These are phyloP conservation scores for chimpanzee (Pan troglodytes) DNA, from an alignment of 2,113 vertebrate species.

Conservation along the genomic window NHGRI_mPanTro3-v2.1_pri NC_072421.2:26083001-26083500, in stretches of 20 bases:
- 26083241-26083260: constrained; percentile 22
- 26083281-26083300: constrained; percentile 34
- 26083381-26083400: neutral
- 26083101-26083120: constrained; percentile 38
- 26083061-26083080: constrained; percentile 65
- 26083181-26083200: constrained; percentile 18
- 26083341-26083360: neutral
- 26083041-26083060: constrained; percentile 23
- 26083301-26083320: constrained; percentile 9
- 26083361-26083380: neutral
- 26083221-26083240: constrained; percentile 1
- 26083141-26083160: constrained; percentile 41
- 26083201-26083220: constrained; percentile 23
- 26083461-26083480: neutral
- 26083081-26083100: constrained; percentile 60
- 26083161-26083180: constrained; percentile 19
- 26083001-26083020: constrained; percentile 1
- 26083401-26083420: neutral
- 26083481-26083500: neutral
- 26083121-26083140: constrained; percentile 64
- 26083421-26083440: neutral
- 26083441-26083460: neutral
- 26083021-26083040: neutral
- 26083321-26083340: neutral
- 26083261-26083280: constrained; percentile 13